Percentiles rank a stretch among this genome's conserved stretches.
Conservation (phyloP, 2,113 vertebrate genomes). For the Dascyllus trimaculatus region DNA sequence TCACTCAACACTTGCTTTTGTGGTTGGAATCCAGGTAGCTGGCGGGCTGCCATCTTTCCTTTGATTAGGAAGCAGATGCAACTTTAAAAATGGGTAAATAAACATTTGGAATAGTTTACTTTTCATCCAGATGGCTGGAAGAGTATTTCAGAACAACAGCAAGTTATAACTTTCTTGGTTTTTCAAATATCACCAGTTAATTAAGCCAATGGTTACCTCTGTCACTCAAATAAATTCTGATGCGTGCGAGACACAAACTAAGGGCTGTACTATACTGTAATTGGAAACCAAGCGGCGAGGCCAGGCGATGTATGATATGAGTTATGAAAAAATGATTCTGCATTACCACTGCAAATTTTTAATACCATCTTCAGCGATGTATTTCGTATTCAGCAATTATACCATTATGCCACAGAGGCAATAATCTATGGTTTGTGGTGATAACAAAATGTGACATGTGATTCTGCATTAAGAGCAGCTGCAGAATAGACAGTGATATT, state of each 20-base stretch:
- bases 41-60: background rate
- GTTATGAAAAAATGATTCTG: background rate
- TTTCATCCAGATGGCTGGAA: background rate
- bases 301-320: background rate
- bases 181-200: background rate
- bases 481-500: conserved; percentile 5
- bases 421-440: conserved; percentile 18
- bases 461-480: conserved; percentile 13
- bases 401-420: conserved; percentile 3
- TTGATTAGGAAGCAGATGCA: conserved; percentile 8
- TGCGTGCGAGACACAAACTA: background rate
- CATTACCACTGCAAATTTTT: conserved; percentile 7
- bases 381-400: conserved; percentile 19
- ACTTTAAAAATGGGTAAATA: background rate
- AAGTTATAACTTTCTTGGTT: too few relatives aligned
- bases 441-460: conserved; percentile 1
- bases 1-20: background rate
- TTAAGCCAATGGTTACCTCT: conserved; percentile 1
- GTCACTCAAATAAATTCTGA: background rate
- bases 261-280: background rate
- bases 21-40: conserved; percentile 8
- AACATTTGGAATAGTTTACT: background rate
- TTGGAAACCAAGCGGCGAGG: background rate
- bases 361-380: background rate
- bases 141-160: background rate